Evolutionary conservation across 1,140 invertebrate species (phyloP).

Genomic region (Lepidotrigona ventralis): DNA sequence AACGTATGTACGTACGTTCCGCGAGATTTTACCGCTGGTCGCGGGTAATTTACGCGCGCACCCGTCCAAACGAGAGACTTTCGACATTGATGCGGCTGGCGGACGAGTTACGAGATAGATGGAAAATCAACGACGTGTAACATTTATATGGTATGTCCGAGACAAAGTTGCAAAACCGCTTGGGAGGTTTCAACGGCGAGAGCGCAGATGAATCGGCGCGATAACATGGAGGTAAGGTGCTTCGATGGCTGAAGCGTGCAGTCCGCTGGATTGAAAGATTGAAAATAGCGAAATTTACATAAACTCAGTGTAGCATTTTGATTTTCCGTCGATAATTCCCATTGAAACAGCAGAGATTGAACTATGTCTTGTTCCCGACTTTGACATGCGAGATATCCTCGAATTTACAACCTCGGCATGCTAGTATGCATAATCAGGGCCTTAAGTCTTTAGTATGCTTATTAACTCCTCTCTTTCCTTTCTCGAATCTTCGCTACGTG

Average conservation of each 20-base stretch:
- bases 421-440: background rate
- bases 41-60: conserved; percentile 26
- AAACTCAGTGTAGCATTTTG: background rate
- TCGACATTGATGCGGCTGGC: conserved; percentile 21
- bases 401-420: background rate
- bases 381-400: background rate
- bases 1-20: conserved; percentile 12
- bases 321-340: background rate
- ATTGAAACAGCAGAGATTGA: background rate
- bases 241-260: background rate
- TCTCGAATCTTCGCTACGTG: background rate
- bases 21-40: conserved; percentile 29
- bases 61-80: conserved; percentile 8
- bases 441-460: background rate
- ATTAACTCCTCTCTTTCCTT: background rate
- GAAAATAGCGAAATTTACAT: background rate
- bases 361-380: background rate
- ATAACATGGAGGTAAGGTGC: background rate
- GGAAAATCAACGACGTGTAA: conserved; percentile 30
- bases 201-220: background rate
- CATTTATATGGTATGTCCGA: conserved; percentile 31
- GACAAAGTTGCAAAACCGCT: conserved; percentile 18
- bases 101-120: conserved; percentile 1
- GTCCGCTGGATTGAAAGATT: no score
- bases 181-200: background rate